Percentiles rank a stretch among this genome's conserved stretches.
phyloP scores from a whole-genome alignment of 2,113 vertebrate species.

The Leptocoma aspasia region DNA sequence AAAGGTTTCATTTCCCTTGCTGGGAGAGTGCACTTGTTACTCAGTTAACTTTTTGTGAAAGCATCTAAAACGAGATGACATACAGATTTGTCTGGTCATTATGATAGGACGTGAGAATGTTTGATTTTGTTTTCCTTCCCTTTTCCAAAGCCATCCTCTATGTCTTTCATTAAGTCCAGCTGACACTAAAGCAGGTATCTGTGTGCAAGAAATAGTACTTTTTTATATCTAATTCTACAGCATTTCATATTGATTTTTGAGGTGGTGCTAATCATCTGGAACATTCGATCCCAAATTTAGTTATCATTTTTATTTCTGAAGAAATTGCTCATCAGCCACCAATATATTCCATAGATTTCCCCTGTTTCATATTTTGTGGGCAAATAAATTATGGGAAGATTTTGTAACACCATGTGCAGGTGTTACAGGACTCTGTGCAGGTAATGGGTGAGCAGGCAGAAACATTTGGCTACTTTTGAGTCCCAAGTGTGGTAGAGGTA shows the following conservation, averaged over 20 bases:
- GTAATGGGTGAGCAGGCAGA: background rate
- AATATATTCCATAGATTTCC: background rate
- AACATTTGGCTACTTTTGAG: background rate
- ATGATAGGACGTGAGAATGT: background rate
- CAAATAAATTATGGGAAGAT: background rate
- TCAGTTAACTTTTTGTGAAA: background rate
- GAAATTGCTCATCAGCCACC: background rate
- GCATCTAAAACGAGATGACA: rapidly evolving
- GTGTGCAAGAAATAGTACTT: background rate
- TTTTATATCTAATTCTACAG: background rate
- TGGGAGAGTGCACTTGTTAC: background rate
- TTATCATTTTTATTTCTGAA: background rate
- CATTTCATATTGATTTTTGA: background rate
- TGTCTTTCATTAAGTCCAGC: background rate
- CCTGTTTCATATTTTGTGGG: background rate
- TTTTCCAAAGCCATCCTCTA: background rate
- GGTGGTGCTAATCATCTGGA: background rate
- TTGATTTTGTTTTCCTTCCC: background rate
- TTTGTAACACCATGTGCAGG: background rate
- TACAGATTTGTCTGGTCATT: background rate
- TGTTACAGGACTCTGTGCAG: background rate
- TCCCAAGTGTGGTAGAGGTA: background rate
- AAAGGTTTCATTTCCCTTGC: background rate
- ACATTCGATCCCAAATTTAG: background rate
- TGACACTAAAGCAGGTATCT: background rate